These are phyloP conservation scores for Drosophila tanythrix DNA, from an alignment of 2,888 invertebrate species.

Conservation along the genomic window DNA sequence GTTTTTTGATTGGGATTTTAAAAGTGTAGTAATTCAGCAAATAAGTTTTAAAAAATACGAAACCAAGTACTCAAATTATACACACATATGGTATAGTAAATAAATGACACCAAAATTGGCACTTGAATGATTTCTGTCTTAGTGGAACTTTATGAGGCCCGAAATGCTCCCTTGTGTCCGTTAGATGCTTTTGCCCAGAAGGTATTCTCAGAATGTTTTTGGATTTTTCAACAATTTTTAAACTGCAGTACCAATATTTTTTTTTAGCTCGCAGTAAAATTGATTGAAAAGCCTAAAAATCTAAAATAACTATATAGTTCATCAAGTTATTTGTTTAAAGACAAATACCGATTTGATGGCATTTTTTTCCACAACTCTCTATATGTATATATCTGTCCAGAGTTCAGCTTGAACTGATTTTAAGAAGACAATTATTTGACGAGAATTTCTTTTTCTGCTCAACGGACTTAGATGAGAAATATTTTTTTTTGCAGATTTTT, in stretches of 20 bases:
- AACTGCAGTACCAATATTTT: neutral
- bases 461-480: neutral
- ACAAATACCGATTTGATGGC: neutral
- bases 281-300: neutral
- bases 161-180: neutral
- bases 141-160: neutral
- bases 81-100: no score
- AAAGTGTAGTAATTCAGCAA: neutral
- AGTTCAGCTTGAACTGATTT: neutral
- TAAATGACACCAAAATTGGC: neutral
- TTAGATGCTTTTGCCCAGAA: neutral
- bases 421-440: neutral
- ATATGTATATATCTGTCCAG: neutral
- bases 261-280: neutral
- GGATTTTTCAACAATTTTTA: neutral
- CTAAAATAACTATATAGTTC: no score
- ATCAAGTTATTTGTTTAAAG: neutral
- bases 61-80: no score
- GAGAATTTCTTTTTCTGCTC: neutral
- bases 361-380: neutral
- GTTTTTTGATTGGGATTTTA: neutral
- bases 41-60: neutral
- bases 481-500: neutral
- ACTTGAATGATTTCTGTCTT: neutral
- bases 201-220: neutral